Conservation (phyloP, 2,888 invertebrate genomes). For the Baronia brevicornis region DNA sequence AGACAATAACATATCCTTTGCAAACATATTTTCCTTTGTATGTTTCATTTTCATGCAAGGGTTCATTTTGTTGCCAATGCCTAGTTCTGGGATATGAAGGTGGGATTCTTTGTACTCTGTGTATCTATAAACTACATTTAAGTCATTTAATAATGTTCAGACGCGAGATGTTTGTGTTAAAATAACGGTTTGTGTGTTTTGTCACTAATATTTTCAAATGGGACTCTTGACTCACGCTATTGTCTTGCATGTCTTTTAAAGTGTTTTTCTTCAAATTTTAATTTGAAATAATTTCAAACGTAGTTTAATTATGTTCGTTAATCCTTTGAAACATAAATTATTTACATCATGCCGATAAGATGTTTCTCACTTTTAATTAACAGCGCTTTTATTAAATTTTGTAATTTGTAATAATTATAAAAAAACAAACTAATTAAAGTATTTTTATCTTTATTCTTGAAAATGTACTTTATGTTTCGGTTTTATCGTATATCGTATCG, state of each 20-base stretch:
- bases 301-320: no score
- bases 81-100: conserved; percentile 21
- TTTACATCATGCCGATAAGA: no score
- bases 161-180: conserved; percentile 20
- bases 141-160: conserved; percentile 19
- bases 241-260: conserved; percentile 29
- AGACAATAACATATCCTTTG: neutral
- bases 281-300: neutral
- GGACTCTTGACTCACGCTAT: conserved; percentile 23
- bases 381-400: no score
- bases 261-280: conserved; percentile 1
- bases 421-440: no score
- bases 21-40: conserved; percentile 18
- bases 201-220: conserved; percentile 24
- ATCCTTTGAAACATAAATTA: no score
- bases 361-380: no score
- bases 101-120: conserved; percentile 22
- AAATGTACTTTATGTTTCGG: no score
- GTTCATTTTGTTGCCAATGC: conserved; percentile 28
- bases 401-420: no score
- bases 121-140: conserved; percentile 28
- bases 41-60: conserved; percentile 48
- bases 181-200: conserved; percentile 32
- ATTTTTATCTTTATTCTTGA: no score
- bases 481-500: no score